Conservation (phyloP, 2,888 invertebrate genomes). For the Argynnis bischoffii region DNA sequence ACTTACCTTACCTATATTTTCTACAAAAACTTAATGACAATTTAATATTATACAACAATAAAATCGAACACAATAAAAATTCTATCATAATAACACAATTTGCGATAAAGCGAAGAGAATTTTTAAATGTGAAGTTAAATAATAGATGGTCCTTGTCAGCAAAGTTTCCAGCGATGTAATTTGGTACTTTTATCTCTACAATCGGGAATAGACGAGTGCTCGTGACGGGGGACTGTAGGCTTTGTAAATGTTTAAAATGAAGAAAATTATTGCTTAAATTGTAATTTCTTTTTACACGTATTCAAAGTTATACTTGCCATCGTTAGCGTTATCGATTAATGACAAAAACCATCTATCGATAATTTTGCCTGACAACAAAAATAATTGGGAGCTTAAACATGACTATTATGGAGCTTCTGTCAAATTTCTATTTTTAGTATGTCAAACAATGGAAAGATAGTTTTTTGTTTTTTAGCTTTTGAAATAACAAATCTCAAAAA, state of each 20-base stretch:
- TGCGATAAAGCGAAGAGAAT: conserved; percentile 1
- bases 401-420: too few relatives aligned
- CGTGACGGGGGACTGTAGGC: conserved; percentile 21
- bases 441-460: too few relatives aligned
- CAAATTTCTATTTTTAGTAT: too few relatives aligned
- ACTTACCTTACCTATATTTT: too few relatives aligned
- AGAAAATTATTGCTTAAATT: conserved; percentile 9
- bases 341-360: neutral
- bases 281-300: conserved; percentile 3
- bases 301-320: neutral
- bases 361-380: too few relatives aligned
- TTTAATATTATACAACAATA: neutral
- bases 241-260: conserved; percentile 9
- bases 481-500: too few relatives aligned
- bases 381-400: too few relatives aligned
- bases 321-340: neutral
- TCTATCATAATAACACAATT: neutral
- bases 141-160: conserved; percentile 27
- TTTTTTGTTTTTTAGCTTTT: too few relatives aligned
- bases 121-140: conserved; percentile 28
- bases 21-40: too few relatives aligned
- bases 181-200: conserved; percentile 33
- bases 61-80: neutral
- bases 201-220: conserved; percentile 29
- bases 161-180: conserved; percentile 28